phyloP scores from a whole-genome alignment of 2,113 vertebrate species.

The pig (Sus scrofa) region DNA sequence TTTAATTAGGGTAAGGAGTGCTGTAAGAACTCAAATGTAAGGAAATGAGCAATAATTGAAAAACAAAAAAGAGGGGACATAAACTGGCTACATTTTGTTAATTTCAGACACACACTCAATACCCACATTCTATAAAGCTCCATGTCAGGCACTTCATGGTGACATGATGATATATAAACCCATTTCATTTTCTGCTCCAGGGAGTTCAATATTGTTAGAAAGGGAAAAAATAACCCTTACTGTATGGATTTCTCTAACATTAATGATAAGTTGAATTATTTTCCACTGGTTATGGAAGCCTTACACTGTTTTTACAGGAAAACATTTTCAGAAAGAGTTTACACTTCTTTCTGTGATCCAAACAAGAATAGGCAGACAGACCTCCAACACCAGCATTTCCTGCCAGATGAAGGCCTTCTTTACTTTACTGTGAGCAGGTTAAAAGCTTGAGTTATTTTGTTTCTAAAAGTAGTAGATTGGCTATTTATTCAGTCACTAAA shows the following conservation, averaged over 20 bases:
- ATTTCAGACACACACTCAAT: background rate
- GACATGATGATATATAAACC: background rate
- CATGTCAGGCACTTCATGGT: background rate
- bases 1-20: background rate
- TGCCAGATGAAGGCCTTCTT: background rate
- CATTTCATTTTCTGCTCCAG: constrained; percentile 44
- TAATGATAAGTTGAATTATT: constrained; percentile 25
- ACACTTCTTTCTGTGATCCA: background rate
- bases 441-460: background rate
- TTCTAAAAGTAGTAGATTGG: background rate
- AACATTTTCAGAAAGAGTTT: constrained; percentile 38
- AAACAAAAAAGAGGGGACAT: background rate
- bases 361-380: background rate
- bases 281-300: background rate
- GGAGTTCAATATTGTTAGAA: background rate
- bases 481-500: constrained; percentile 47
- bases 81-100: constrained; percentile 9
- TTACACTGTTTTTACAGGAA: background rate
- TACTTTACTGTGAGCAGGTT: background rate
- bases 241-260: background rate
- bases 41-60: background rate
- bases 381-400: background rate
- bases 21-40: background rate
- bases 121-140: background rate
- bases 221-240: background rate